Conservation (phyloP, 2,113 vertebrate species). For the Psephotus haematonotus region DNA sequence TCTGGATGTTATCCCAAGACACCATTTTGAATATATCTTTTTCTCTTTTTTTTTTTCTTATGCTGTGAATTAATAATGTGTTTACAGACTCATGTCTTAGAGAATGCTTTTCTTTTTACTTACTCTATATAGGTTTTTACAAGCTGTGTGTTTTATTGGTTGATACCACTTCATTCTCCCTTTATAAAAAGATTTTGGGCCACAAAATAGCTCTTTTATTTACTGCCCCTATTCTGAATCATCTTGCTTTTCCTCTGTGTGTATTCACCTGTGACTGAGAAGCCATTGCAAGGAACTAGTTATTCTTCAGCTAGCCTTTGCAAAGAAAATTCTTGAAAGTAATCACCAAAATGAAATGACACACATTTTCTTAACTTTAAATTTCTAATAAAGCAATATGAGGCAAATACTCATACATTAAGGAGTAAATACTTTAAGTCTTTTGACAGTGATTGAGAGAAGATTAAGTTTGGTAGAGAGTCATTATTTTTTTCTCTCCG, state of each 20-base stretch:
- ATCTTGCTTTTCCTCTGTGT: background rate
- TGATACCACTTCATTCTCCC: background rate
- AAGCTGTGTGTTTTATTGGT: background rate
- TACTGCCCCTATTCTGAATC: background rate
- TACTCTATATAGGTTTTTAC: background rate
- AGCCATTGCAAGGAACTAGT: background rate
- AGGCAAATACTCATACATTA: constrained; percentile 21
- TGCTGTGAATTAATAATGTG: background rate
- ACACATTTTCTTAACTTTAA: background rate
- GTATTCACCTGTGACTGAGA: constrained; percentile 4
- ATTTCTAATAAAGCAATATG: constrained; percentile 37
- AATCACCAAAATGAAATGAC: constrained; percentile 2
- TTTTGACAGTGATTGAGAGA: constrained; percentile 17
- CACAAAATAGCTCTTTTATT: background rate
- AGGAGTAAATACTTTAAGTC: constrained; percentile 29
- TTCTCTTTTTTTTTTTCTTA: background rate
- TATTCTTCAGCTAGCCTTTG: constrained; percentile 1
- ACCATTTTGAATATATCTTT: too few relatives aligned
- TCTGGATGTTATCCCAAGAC: too few relatives aligned
- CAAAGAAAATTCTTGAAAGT: constrained; percentile 6
- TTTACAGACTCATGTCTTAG: background rate
- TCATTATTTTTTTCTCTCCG: background rate
- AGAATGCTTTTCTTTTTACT: background rate
- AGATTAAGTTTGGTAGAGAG: background rate
- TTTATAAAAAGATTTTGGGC: background rate